These are phyloP conservation scores for Sigmodon hispidus DNA, from an alignment of 2,113 vertebrate genomes.

Conservation along the genomic window DNA sequence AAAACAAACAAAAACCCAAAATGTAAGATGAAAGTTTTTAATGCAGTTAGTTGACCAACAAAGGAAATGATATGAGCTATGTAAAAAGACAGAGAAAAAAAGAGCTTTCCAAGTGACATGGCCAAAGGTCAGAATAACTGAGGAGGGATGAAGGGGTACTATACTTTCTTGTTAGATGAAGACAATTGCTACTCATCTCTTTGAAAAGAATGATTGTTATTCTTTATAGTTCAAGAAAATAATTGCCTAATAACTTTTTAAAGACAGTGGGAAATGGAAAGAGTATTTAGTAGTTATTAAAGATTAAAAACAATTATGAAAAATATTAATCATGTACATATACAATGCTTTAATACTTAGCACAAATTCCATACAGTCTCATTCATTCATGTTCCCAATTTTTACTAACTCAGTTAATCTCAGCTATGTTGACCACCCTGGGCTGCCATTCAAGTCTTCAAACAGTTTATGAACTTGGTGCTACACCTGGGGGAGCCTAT, in stretches of 20 bases:
- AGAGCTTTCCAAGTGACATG: neutral
- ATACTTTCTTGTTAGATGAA: neutral
- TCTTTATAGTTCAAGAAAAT: neutral
- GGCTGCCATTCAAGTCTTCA: neutral
- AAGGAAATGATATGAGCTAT: neutral
- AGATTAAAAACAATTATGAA: neutral
- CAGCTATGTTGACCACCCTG: neutral
- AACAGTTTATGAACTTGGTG: neutral
- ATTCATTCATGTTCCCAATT: neutral
- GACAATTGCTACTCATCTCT: neutral
- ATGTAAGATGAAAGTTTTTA: constrained; percentile 1
- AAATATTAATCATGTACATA: neutral
- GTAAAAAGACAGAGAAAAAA: neutral
- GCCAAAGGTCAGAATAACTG: neutral
- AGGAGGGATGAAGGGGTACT: too few species aligned
- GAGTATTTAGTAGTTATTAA: neutral
- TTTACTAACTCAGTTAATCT: neutral
- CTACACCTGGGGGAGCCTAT: neutral
- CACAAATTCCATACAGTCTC: neutral
- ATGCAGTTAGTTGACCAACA: neutral
- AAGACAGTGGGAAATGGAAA: neutral
- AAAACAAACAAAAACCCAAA: neutral
- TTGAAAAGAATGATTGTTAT: neutral
- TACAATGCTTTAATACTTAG: neutral
- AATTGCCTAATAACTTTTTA: neutral